Base-by-base conservation (phyloP, 2,888 invertebrate genomes). In the Melipona bicolor region DNA sequence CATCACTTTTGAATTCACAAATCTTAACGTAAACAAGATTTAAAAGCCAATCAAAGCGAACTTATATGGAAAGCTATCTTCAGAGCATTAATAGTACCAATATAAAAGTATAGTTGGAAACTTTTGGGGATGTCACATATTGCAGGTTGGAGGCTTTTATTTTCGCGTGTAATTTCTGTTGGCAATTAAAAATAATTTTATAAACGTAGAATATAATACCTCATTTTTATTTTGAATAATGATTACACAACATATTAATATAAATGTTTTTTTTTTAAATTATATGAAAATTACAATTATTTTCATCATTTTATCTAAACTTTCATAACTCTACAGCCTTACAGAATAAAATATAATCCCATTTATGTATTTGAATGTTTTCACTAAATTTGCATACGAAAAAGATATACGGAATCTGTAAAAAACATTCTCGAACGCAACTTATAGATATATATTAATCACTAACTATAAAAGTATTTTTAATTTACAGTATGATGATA, bases 11-110 rank as follows among this genome's bases (percentile, higher is more conserved):
- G 73, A 90, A 91, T 78, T 49, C 70, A 32, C 49, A 27, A 86
- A 71, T 76, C 68, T 32, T 89, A 91, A 91, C 90, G 90, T 91
- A 91, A 91, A 91, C 91, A 91, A 87, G 69, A 70, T 69, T 79
- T 75, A 64, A 80, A 73, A 83, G 75, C 91, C 91, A 91, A 91
- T 91, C 86, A 79, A 68, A 59, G 61, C 3, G 49, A 13, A 36
- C 69, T 24, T 36, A 24, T 4, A 6, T 62, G 32, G 6, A 49
- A 2, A 15, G 19, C 69, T 52, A 67, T 32, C 19, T 81, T 81
- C 69, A 36, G 52, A 59, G 56, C 43, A 49, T 56, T 61, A 84
- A 59, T 72, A 49, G 21, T 84, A 67, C 80, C 80, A 84, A 62
- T 65, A 61, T 27, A 65, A 73, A 65, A 54, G 13, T 24, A n/a